phyloP scores from a whole-genome alignment of 2,113 vertebrate genomes.

The Otus sunia region DNA sequence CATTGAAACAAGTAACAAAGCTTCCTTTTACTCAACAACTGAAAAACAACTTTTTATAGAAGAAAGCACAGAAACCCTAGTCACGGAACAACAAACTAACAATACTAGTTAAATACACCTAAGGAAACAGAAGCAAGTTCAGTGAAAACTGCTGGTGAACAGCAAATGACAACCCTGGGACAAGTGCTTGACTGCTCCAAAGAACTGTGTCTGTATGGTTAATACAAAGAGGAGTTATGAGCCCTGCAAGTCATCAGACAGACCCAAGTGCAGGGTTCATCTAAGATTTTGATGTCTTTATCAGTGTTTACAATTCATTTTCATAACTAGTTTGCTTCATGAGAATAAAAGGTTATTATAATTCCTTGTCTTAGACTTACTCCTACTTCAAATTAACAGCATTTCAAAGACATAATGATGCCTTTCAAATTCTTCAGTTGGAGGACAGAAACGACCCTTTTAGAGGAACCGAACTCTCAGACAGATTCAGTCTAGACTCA shows the following conservation, averaged over 20 bases:
- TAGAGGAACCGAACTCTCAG: not conserved
- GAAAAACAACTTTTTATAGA: not conserved
- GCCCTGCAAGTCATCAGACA: not conserved
- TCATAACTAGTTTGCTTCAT: not conserved
- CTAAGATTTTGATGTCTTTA: not conserved
- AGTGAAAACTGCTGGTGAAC: not conserved
- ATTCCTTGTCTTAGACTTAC: not conserved
- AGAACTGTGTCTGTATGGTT: not conserved
- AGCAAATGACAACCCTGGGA: not conserved
- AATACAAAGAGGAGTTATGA: not conserved
- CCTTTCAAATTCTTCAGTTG: not conserved
- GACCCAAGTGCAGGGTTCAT: rapidly evolving
- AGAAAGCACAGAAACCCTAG: not conserved
- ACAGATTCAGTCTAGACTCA: not conserved
- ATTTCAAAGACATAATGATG: not conserved
- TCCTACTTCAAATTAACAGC: not conserved
- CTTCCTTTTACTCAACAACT: not conserved
- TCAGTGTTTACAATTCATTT: not conserved
- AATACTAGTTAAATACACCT: not conserved
- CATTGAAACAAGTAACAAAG: not conserved
- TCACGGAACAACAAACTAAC: not conserved
- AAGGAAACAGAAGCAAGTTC: not conserved
- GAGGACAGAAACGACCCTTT: not conserved
- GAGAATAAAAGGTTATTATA: not conserved
- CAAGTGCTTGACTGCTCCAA: not conserved